phyloP scores from a whole-genome alignment of 2,797 vertebrate species.

The Periparus ater region DNA sequence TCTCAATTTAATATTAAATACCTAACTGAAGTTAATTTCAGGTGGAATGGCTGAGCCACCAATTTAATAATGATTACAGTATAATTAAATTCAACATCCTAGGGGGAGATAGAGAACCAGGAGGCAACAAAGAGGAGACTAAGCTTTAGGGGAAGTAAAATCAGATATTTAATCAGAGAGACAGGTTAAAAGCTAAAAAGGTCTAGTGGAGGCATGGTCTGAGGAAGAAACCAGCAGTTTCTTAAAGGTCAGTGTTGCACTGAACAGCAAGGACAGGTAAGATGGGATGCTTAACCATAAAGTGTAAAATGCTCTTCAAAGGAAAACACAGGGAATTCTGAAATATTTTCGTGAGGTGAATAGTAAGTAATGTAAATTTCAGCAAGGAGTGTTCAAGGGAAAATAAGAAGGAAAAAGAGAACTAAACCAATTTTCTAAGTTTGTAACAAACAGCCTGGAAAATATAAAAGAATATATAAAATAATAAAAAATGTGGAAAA shows the following conservation, averaged over 20 bases:
- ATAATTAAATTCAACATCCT: conserved; percentile 37
- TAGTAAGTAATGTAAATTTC: background rate
- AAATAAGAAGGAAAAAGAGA: background rate
- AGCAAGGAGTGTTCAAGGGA: background rate
- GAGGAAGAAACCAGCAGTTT: background rate
- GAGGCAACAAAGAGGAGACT: background rate
- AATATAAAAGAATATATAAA: too few species aligned
- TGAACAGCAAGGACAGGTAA: background rate
- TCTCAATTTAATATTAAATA: conserved; percentile 8
- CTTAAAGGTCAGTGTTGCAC: background rate
- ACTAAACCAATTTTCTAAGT: background rate
- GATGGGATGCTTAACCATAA: background rate
- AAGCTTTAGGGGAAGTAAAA: background rate
- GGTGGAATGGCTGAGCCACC: background rate
- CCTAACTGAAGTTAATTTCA: background rate
- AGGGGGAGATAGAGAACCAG: background rate
- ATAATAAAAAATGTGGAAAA: too few species aligned
- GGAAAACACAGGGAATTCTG: background rate
- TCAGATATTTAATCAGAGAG: background rate
- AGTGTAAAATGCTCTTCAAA: background rate
- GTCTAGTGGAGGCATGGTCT: background rate
- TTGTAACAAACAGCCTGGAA: background rate
- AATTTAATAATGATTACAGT: background rate
- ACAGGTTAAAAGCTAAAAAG: background rate
- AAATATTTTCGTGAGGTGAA: background rate